Conservation (phyloP, 2,797 vertebrate genomes). For the Neosilurus mollespiculum region DNA sequence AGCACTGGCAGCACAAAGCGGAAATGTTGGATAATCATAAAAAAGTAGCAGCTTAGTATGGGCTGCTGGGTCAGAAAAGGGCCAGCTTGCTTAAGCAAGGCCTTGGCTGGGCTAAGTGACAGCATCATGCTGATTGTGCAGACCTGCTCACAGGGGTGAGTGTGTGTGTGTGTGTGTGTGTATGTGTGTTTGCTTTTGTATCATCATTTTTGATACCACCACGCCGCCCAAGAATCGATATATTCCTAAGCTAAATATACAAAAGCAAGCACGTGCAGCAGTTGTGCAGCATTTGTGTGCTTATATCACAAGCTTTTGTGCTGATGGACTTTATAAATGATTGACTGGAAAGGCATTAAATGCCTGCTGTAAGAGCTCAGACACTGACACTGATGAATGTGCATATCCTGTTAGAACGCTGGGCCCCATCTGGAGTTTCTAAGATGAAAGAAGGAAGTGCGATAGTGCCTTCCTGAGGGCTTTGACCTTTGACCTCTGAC, state of each 20-base stretch:
- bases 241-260: background rate
- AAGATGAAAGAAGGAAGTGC: conserved; percentile 14
- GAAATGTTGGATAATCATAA: conserved; percentile 56
- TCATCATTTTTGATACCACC: background rate
- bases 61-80: conserved; percentile 38
- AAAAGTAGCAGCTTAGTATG: conserved; percentile 41
- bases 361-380: conserved; percentile 32
- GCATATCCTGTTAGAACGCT: background rate
- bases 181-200: background rate
- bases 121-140: conserved; percentile 52
- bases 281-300: too few relatives aligned
- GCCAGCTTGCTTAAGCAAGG: conserved; percentile 54
- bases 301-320: background rate
- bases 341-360: conserved; percentile 42
- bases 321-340: conserved; percentile 44
- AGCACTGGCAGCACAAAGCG: conserved; percentile 42
- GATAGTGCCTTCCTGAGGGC: conserved; percentile 24
- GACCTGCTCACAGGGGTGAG: conserved; percentile 17
- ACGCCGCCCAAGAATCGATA: background rate
- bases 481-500: conserved; percentile 46
- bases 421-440: conserved; percentile 24
- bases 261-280: background rate
- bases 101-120: conserved; percentile 36
- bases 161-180: conserved; percentile 20
- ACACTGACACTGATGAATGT: conserved; percentile 25